These are phyloP conservation scores for Lepus timidus DNA, from an alignment of 2,113 vertebrate species.

Conservation along the genomic window DNA sequence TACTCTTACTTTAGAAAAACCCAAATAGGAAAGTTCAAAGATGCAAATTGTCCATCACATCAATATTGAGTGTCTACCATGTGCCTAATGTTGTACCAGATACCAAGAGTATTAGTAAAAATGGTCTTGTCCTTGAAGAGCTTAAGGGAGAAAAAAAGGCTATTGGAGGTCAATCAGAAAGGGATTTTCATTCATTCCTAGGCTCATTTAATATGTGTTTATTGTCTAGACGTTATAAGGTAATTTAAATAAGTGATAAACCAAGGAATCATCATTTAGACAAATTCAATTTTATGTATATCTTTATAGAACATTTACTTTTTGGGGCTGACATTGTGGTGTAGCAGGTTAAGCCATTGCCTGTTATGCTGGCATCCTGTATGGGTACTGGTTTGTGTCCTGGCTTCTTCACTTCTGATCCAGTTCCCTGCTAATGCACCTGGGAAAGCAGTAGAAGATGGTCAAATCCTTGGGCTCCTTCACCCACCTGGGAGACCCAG, in stretches of 20 bases:
- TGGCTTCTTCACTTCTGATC: too few species aligned
- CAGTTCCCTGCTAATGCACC: too few species aligned
- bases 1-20: slow-evolving; percentile 56
- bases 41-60: slow-evolving; percentile 13
- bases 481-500: too few species aligned
- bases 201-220: slow-evolving; percentile 5
- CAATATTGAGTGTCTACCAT: not conserved
- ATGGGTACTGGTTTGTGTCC: too few species aligned
- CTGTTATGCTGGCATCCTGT: too few species aligned
- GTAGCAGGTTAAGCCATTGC: too few species aligned
- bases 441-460: too few species aligned
- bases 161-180: slow-evolving; percentile 43
- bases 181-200: slow-evolving; percentile 15
- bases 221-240: slow-evolving; percentile 41
- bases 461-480: too few species aligned
- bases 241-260: slow-evolving; percentile 49
- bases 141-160: slow-evolving; percentile 7
- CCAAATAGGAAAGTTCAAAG: slow-evolving; percentile 39
- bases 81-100: not conserved
- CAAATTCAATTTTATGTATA: slow-evolving; percentile 15
- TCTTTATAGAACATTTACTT: slow-evolving; percentile 1
- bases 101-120: slow-evolving; percentile 12
- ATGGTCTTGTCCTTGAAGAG: slow-evolving; percentile 1
- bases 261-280: slow-evolving; percentile 42
- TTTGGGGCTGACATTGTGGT: not conserved